phyloP scores from a whole-genome alignment of 2,797 vertebrate genomes.

The Prionace glauca region DNA sequence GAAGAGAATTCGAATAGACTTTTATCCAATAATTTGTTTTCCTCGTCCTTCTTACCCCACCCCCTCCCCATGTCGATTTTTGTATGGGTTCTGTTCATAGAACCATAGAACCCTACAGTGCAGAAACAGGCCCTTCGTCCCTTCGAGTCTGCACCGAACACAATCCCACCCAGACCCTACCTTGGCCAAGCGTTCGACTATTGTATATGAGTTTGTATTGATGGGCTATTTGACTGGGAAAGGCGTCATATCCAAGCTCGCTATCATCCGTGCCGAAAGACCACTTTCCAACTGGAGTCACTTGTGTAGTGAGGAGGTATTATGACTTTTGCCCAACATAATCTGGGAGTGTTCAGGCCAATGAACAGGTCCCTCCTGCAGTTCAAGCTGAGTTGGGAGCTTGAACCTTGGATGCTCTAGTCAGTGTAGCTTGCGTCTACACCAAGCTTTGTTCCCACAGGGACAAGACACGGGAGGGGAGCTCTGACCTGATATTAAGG shows the following conservation, averaged over 20 bases:
- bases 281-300: neutral
- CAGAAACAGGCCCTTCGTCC: no score
- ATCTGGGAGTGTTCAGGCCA: neutral
- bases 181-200: neutral
- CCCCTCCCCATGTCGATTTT: neutral
- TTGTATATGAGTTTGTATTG: neutral
- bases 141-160: no score
- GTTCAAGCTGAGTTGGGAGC: neutral
- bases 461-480: neutral
- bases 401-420: neutral
- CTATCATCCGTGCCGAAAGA: neutral
- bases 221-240: neutral
- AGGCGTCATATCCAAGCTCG: neutral
- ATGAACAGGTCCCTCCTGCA: neutral
- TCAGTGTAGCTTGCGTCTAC: no score
- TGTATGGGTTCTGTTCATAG: neutral
- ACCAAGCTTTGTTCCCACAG: neutral
- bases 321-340: neutral
- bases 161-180: no score
- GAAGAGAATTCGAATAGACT: neutral
- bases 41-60: no score
- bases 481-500: neutral
- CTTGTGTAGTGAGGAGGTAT: no score
- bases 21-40: neutral
- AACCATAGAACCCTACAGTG: no score